Percentiles rank a stretch among this genome's conserved stretches.
Conservation (phyloP, 2,888 invertebrate genomes). For the Ochropleura plecta region DNA sequence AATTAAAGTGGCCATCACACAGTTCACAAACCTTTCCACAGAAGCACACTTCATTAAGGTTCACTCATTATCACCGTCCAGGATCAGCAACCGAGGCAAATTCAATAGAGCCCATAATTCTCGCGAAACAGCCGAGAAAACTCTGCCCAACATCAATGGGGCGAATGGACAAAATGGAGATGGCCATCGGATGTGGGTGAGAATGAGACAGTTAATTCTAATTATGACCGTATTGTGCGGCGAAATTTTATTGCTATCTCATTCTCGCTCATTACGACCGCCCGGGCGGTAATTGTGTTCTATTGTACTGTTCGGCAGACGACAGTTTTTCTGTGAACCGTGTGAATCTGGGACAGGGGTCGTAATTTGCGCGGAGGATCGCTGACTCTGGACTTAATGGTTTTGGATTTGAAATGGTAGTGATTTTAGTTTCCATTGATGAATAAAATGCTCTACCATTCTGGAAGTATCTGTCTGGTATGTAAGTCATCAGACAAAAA, state of each 20-base stretch:
- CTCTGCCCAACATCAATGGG: slow-evolving; percentile 78
- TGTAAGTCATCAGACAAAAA: too few relatives aligned
- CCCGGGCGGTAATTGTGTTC: slow-evolving; percentile 82
- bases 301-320: slow-evolving; percentile 81
- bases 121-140: slow-evolving; percentile 60
- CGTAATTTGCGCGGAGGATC: slow-evolving; percentile 76
- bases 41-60: slow-evolving; percentile 33
- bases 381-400: slow-evolving; percentile 67
- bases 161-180: slow-evolving; percentile 76
- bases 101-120: slow-evolving; percentile 58
- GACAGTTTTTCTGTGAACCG: slow-evolving; percentile 83
- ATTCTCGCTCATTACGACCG: slow-evolving; percentile 85
- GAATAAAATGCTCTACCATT: too few relatives aligned
- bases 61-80: slow-evolving; percentile 55
- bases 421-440: slow-evolving; percentile 46
- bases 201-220: slow-evolving; percentile 90
- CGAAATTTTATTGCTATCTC: slow-evolving; percentile 90
- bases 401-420: slow-evolving; percentile 30
- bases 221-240: slow-evolving; percentile 88
- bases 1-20: background rate
- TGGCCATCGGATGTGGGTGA: slow-evolving; percentile 85
- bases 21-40: slow-evolving; percentile 17
- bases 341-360: slow-evolving; percentile 85
- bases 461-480: background rate
- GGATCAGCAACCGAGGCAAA: slow-evolving; percentile 55